A percentile compares a stretch with the other conserved stretches of the same genome.
Conservation (phyloP, 2,797 vertebrate genomes). For the Urocyon cinereoargenteus region DNA sequence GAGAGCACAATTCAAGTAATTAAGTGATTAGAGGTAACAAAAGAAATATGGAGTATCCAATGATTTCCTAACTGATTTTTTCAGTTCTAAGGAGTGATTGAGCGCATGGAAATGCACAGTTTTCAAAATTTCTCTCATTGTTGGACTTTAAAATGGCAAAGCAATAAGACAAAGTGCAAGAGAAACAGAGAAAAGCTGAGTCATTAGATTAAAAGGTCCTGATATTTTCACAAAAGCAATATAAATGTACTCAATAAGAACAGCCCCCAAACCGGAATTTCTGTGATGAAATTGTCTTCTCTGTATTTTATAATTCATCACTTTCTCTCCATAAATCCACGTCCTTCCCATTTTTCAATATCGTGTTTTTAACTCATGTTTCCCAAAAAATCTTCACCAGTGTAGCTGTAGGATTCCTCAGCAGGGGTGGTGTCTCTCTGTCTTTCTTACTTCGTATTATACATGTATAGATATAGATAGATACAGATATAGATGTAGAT, state of each 20-base stretch:
- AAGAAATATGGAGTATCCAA: neutral
- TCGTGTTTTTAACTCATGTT: neutral
- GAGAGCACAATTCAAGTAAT: slow-evolving; percentile 12
- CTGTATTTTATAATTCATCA: neutral
- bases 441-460: neutral
- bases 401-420: neutral
- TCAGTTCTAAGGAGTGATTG: slow-evolving; percentile 1
- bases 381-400: neutral
- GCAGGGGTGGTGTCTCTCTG: neutral
- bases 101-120: neutral
- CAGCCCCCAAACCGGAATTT: slow-evolving; percentile 42
- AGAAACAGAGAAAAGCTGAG: slow-evolving; percentile 54
- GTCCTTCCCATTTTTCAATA: neutral
- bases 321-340: slow-evolving; percentile 28
- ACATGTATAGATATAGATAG: neutral
- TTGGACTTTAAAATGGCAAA: slow-evolving; percentile 64
- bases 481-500: neutral
- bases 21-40: slow-evolving; percentile 39
- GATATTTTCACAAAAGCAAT: slow-evolving; percentile 68
- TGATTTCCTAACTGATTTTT: slow-evolving; percentile 56
- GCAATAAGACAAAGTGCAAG: slow-evolving; percentile 28
- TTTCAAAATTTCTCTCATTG: slow-evolving; percentile 45
- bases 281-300: slow-evolving; percentile 14
- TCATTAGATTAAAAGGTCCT: slow-evolving; percentile 69
- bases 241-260: slow-evolving; percentile 54